A percentile compares a stretch with the other conserved stretches of the same genome.
Evolutionary conservation across 2,797 vertebrate species (phyloP).

Genomic region (Rhinella marina): DNA sequence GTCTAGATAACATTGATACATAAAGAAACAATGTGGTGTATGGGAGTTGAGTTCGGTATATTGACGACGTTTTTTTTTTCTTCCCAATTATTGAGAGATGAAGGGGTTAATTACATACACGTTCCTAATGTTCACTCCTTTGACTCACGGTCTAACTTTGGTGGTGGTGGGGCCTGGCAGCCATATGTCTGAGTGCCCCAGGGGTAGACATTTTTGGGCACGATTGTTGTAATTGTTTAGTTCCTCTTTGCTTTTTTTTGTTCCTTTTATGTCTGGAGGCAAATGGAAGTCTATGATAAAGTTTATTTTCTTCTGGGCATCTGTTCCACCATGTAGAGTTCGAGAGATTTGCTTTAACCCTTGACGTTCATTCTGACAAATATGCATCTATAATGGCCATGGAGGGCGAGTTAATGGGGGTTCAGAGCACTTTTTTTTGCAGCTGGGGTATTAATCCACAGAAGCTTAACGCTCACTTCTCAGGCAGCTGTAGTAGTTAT

Average conservation of each 20-base stretch:
- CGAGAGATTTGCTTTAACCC: background rate
- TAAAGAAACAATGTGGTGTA: too few relatives aligned
- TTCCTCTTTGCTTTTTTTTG: background rate
- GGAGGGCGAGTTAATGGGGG: background rate
- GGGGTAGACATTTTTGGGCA: constrained; percentile 46
- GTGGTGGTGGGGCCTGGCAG: constrained; percentile 41
- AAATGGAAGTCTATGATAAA: background rate
- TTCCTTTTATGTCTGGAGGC: constrained; percentile 29
- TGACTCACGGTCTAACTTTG: background rate
- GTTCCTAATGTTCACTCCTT: background rate
- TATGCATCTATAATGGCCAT: background rate
- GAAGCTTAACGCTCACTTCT: background rate
- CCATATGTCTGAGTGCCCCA: constrained; percentile 47
- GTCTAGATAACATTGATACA: too few relatives aligned
- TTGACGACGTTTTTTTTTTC: background rate
- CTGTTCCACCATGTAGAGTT: background rate
- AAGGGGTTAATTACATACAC: background rate
- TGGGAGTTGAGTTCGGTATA: background rate
- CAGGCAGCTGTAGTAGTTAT: background rate
- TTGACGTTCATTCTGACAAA: background rate
- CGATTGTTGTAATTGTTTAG: constrained; percentile 25
- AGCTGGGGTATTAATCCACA: background rate
- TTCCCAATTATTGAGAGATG: background rate
- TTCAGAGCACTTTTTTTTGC: background rate
- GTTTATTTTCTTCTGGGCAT: constrained; percentile 20